Evolutionary conservation across 2,113 vertebrate genomes (phyloP), one percentile per base, ranked within the genome.

Genomic region (Osmerus mordax): DNA sequence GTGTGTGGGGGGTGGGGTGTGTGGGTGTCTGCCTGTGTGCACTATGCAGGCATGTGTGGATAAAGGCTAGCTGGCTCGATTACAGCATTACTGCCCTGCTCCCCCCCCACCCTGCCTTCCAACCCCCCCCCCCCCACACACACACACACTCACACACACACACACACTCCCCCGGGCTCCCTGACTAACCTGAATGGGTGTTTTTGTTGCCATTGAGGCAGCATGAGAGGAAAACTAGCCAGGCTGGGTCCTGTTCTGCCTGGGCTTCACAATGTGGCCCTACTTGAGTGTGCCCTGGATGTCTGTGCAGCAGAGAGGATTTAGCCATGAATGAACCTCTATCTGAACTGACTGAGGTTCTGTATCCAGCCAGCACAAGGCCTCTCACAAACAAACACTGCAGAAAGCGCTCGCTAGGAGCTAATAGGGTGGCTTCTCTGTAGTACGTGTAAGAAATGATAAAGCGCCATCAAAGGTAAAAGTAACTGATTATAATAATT

Each of bases 51-150:
- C 47, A 19, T 51, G 41, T 65, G 63, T 52, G 32, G 13, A 7
- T 65, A 21, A 19, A 72, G 77, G 54, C 56, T 60, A 36, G 72
- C 65, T 90, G 87, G 84, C 87, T 84, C 69, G 54, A 25, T 64
- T 58, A 77, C 67, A 71, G 60, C 67, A 74, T 77, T 77, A 75
- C 68, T 62, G 21, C 32, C 51, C 53, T 69, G 32, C 32, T 7
- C 32, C 32, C 32, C 32, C 29, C 29, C 29, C 29, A 1, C 29
- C 5, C 29, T 32, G 5, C 5, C 29, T 32, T 23, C 25, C 52
- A n/a, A n/a, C 32, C 32, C 32, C 32, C 54, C 62, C 54, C 36
- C 56, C 29, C 41, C 53, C 61, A 11, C 41, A 1, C 41, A 47
- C 41, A 47, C 41, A 47, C 41, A 47, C 41, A 47, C 41, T 2